phyloP scores from a whole-genome alignment of 2,797 vertebrate genomes.

The Heteromormyrus szaboi region DNA sequence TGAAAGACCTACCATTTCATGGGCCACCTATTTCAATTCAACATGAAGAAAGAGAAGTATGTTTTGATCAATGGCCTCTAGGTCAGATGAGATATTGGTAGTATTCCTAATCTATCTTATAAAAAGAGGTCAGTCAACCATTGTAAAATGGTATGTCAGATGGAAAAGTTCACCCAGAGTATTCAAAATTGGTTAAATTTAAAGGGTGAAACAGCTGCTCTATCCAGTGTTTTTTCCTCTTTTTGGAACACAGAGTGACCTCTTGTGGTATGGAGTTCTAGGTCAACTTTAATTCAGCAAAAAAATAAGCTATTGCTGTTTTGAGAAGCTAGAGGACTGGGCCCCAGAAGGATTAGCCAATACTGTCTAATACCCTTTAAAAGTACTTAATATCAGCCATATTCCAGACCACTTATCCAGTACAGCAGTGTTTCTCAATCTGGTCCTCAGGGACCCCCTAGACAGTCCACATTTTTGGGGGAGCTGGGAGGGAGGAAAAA shows the following conservation, averaged over 20 bases:
- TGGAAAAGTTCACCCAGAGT: neutral
- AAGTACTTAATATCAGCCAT: neutral
- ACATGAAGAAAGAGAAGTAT: neutral
- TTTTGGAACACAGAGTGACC: conserved; percentile 4
- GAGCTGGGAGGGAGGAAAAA: neutral
- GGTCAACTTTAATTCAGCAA: neutral
- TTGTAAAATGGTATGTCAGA: neutral
- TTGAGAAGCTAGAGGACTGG: neutral
- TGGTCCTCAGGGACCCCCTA: neutral
- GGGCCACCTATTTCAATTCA: conserved; percentile 5
- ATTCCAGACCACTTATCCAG: neutral
- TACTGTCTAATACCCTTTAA: neutral
- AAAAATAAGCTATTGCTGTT: neutral
- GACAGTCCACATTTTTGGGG: neutral
- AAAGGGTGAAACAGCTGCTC: neutral
- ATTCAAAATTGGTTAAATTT: conserved; percentile 3
- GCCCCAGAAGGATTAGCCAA: neutral
- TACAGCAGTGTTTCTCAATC: neutral
- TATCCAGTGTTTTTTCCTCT: neutral
- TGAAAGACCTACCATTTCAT: neutral
- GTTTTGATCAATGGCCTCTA: neutral
- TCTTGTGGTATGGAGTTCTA: neutral
- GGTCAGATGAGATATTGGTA: neutral
- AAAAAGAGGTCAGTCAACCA: neutral
- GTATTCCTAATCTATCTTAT: neutral